Percentiles rank a stretch among this genome's conserved stretches.
phyloP scores from a whole-genome alignment of 2,888 invertebrate species.

The Pheosia tremula region DNA sequence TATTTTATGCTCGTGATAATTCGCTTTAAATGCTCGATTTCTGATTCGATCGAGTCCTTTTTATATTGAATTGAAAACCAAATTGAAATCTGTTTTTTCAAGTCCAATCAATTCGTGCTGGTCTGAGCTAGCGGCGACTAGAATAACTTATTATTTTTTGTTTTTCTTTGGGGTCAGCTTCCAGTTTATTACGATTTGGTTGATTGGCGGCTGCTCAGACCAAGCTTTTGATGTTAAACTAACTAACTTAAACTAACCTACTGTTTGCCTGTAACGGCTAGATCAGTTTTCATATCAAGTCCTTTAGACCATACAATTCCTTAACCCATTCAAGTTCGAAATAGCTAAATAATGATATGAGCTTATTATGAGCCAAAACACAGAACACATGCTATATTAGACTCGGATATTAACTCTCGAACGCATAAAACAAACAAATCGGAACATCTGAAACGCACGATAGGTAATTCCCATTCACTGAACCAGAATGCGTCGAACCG shows the following conservation, averaged over 20 bases:
- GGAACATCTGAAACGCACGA: slow-evolving; percentile 61
- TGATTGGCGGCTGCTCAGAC: too few relatives aligned
- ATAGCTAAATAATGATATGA: neutral
- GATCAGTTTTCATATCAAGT: too few relatives aligned
- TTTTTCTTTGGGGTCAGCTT: too few relatives aligned
- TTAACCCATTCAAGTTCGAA: too few relatives aligned
- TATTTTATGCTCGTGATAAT: slow-evolving; percentile 42
- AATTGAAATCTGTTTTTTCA: neutral
- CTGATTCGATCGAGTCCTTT: slow-evolving; percentile 15
- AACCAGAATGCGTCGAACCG: slow-evolving; percentile 66
- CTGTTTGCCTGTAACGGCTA: too few relatives aligned
- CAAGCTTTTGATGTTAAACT: too few relatives aligned
- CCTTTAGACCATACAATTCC: too few relatives aligned
- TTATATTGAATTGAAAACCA: slow-evolving; percentile 5
- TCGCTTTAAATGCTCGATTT: slow-evolving; percentile 26
- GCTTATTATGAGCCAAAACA: slow-evolving; percentile 36
- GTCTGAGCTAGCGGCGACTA: too few relatives aligned
- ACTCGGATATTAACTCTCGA: slow-evolving; percentile 47
- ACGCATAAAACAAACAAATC: slow-evolving; percentile 62
- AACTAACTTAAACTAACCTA: too few relatives aligned
- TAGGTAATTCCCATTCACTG: slow-evolving; percentile 60
- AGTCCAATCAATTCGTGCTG: too few relatives aligned
- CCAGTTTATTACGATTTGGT: too few relatives aligned
- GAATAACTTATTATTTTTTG: too few relatives aligned
- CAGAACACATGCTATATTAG: slow-evolving; percentile 32